Percentiles rank a stretch among this genome's conserved stretches.
Evolutionary conservation across 2,888 invertebrate genomes (phyloP).

Genomic region (Melanotus villosus): DNA sequence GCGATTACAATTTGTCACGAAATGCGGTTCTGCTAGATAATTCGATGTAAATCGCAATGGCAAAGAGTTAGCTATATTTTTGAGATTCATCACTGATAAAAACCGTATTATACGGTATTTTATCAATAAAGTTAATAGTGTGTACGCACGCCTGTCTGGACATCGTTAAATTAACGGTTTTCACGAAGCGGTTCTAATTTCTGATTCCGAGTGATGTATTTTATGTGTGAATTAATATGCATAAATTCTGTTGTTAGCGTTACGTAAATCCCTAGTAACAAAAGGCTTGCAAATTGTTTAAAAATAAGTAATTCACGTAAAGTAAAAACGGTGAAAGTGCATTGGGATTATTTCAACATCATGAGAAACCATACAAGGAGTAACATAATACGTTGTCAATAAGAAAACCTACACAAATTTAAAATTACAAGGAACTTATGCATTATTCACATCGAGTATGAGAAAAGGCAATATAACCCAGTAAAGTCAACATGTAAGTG

Average conservation of each 20-base stretch:
- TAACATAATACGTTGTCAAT: conserved; percentile 7
- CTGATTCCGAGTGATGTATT: neutral
- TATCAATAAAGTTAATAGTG: conserved; percentile 18
- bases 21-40: neutral
- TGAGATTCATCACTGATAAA: conserved; percentile 1
- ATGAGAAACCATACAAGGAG: conserved; percentile 1
- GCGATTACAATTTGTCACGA: conserved; percentile 15
- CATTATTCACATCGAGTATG: conserved; percentile 11
- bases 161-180: conserved; percentile 10
- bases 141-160: conserved; percentile 9
- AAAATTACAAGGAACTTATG: neutral
- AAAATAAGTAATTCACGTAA: neutral
- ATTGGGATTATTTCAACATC: neutral
- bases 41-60: too few relatives aligned
- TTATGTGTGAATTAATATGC: conserved; percentile 14
- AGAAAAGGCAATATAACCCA: neutral
- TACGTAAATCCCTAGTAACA: neutral
- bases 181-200: conserved; percentile 16
- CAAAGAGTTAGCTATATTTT: conserved; percentile 1
- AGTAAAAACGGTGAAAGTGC: neutral
- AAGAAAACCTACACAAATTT: conserved; percentile 10
- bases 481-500: conserved; percentile 5
- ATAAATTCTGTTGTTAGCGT: too few relatives aligned
- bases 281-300: neutral
- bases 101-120: conserved; percentile 14